Percentiles rank a stretch among this genome's conserved stretches.
These are phyloP conservation scores for Stomatorhinus ivindoensis DNA, from an alignment of 2,113 vertebrate species.

Conservation along the genomic window DNA sequence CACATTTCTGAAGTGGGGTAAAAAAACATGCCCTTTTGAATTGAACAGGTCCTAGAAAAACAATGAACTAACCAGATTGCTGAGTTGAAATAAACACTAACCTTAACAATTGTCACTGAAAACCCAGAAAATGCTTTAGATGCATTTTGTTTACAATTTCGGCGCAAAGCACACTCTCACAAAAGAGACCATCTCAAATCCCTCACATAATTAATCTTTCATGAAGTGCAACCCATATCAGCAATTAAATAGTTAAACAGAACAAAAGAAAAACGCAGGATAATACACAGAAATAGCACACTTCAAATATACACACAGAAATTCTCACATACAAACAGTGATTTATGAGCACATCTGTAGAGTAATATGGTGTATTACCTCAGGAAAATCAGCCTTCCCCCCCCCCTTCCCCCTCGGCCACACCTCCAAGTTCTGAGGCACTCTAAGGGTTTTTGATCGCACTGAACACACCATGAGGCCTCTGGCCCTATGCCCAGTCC, in stretches of 20 bases:
- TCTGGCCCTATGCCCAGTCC: background rate
- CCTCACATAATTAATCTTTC: constrained; percentile 23
- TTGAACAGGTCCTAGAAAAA: background rate
- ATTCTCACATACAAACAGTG: background rate
- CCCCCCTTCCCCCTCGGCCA: background rate
- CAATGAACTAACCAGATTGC: background rate
- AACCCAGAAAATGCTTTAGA: background rate
- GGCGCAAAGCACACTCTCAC: background rate
- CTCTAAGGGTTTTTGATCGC: background rate
- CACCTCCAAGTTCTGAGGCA: background rate
- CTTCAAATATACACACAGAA: background rate
- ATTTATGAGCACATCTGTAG: background rate
- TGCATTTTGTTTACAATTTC: background rate
- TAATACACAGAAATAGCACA: background rate
- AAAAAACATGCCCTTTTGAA: background rate
- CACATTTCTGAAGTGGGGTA: background rate
- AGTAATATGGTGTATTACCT: background rate
- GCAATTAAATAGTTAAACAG: background rate
- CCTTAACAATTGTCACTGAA: background rate
- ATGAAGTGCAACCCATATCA: background rate
- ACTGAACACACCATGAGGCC: background rate
- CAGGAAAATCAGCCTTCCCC: background rate
- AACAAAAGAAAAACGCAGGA: background rate
- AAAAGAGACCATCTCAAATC: constrained; percentile 31
- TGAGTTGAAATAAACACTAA: background rate